Base-by-base conservation (phyloP, 1,140 invertebrate species). In the Drosophila elegans region DNA sequence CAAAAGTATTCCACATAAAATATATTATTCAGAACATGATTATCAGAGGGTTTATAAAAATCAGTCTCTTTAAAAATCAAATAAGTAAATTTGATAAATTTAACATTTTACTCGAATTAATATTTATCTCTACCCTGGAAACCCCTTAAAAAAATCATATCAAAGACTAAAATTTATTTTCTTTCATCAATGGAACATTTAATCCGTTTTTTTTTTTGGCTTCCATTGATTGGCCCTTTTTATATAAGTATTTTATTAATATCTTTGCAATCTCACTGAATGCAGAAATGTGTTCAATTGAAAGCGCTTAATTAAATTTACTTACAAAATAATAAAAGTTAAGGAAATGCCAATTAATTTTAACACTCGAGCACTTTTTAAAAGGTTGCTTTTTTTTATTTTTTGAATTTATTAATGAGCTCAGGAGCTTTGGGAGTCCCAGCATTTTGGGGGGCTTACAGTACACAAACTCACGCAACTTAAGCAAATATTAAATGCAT, bases 401-500 rank as follows among this genome's bases (percentile, higher is more conserved):
- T 36, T 32, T 25, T 25, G 9, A 12, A 67, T 56, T 71, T 71
- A 71, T 71, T 71, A 56, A 71, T 48, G 51, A 69, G 67, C 36
- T 34, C 41, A 34, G 67, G 36, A 57, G 64, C 67, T 71, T 41
- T 71, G 67, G 67, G 49, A 66, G 27, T 61, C 39, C 10, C 36
- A 29, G 49, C 16, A 39, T 39, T 68, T 45, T 45, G 62, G 34
- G 34, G 56, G 25, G 29, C 48, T 51, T 34, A 51, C 48, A 3
- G n/a, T 25, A 27, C 10, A 9, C 54, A 44, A 16, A 21, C 39
- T 41, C 9, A 44, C n/a, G 27, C 29, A 69, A 36, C 55, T 79
- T 73, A 73, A 61, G 59, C 74, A 78, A 85, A 85, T 85, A 86
- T 85, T 74, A 63, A 81, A 81, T 86, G 78, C 57, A 81, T 85